These are phyloP conservation scores for Xanthia icteritia DNA, from an alignment of 2,888 invertebrate species.

Conservation along the genomic window DNA sequence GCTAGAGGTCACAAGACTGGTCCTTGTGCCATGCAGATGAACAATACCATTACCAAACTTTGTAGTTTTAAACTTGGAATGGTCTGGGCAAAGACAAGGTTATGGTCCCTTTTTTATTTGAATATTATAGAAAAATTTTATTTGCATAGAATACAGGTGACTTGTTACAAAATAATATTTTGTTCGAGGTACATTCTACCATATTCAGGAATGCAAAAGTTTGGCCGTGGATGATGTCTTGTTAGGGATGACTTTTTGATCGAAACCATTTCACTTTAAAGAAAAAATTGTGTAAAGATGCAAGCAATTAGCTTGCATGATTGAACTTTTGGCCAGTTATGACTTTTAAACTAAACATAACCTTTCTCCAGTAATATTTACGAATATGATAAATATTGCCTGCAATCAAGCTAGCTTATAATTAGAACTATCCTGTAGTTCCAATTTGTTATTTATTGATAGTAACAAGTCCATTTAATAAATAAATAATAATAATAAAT, in stretches of 20 bases:
- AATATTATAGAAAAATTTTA: too few species aligned
- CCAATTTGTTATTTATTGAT: neutral
- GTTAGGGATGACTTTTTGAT: neutral
- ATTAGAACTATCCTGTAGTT: neutral
- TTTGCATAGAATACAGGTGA: too few species aligned
- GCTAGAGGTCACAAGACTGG: neutral
- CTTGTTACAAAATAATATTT: too few species aligned
- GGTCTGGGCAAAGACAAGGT: neutral
- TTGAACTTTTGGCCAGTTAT: neutral
- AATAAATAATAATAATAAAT: too few species aligned
- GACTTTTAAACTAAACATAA: too few species aligned
- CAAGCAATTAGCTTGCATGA: neutral
- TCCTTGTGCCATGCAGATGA: neutral
- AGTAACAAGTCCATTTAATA: neutral
- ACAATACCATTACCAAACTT: neutral
- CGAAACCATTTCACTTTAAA: neutral
- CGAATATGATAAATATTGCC: neutral
- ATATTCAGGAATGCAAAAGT: too few species aligned
- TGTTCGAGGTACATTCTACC: too few species aligned
- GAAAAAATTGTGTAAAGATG: neutral
- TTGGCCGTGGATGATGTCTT: neutral
- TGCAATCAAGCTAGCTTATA: neutral
- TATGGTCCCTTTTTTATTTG: neutral
- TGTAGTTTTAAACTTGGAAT: neutral
- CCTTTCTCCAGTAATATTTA: neutral